These are phyloP conservation scores for Polypedilum vanderplanki DNA, from an alignment of 1,140 invertebrate genomes.

Conservation along the genomic window DNA sequence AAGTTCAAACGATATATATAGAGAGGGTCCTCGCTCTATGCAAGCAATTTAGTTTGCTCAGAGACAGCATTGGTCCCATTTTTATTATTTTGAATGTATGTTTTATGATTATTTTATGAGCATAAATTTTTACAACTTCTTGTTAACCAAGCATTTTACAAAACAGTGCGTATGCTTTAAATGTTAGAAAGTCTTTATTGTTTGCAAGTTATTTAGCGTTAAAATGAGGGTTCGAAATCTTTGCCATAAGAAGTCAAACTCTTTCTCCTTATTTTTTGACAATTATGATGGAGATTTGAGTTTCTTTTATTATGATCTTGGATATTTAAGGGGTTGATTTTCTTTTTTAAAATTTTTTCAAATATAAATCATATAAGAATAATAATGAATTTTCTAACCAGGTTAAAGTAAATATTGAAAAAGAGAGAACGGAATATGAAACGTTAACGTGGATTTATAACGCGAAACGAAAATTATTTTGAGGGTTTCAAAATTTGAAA, in stretches of 20 bases:
- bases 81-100: background rate
- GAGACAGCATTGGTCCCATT: slow-evolving; percentile 1
- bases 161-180: too few species aligned
- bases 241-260: too few species aligned
- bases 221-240: background rate
- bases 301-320: too few species aligned
- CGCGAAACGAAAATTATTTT: background rate
- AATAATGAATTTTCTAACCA: background rate
- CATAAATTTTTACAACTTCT: slow-evolving; percentile 16
- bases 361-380: slow-evolving; percentile 11
- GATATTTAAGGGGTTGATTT: too few species aligned
- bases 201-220: background rate
- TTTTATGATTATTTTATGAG: slow-evolving; percentile 20
- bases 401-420: slow-evolving; percentile 13
- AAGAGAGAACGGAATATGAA: background rate
- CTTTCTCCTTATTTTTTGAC: too few species aligned
- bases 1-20: background rate
- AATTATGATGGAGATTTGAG: too few species aligned
- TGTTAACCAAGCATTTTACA: background rate
- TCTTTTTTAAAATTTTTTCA: background rate
- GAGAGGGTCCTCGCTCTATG: too few species aligned
- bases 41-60: background rate
- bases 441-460: background rate
- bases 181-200: background rate
- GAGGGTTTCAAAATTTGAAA: background rate